phyloP scores from a whole-genome alignment of 2,113 vertebrate species.

The Cinclus cinclus region DNA sequence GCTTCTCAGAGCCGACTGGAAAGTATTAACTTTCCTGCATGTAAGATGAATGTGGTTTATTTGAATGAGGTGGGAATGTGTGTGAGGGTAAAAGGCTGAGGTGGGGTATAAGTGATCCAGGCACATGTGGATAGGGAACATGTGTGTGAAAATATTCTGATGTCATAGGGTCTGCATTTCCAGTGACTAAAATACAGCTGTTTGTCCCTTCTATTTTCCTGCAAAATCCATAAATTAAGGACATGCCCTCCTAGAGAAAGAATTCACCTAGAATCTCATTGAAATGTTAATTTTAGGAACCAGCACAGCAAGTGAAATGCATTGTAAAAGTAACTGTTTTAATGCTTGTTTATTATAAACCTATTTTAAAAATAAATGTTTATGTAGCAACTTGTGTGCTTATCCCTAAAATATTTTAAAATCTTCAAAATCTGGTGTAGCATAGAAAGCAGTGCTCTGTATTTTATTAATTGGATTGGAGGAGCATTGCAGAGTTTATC shows the following conservation, averaged over 20 bases:
- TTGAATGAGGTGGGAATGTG: not conserved
- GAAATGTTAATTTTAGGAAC: not conserved
- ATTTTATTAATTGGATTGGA: slow-evolving; percentile 1
- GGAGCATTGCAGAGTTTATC: not conserved
- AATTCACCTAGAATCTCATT: not conserved
- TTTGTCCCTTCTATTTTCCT: not conserved
- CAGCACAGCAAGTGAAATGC: not conserved
- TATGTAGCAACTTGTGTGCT: not conserved
- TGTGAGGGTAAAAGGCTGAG: not conserved
- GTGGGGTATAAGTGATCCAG: fast-evolving
- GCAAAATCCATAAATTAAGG: not conserved
- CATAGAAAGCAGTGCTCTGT: not conserved
- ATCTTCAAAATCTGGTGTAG: not conserved
- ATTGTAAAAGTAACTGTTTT: not conserved
- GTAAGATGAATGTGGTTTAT: not conserved
- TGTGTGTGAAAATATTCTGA: not conserved
- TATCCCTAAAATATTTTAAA: not conserved
- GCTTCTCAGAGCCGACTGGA: not conserved
- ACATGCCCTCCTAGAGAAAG: not conserved
- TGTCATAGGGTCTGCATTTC: not conserved
- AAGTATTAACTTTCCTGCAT: not conserved
- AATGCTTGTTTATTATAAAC: not conserved
- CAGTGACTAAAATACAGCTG: not conserved
- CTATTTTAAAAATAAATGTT: not conserved
- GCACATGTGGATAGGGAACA: not conserved